Evolutionary conservation across 2,113 vertebrate genomes (phyloP).

Genomic region (Zosterops hypoxanthus): DNA sequence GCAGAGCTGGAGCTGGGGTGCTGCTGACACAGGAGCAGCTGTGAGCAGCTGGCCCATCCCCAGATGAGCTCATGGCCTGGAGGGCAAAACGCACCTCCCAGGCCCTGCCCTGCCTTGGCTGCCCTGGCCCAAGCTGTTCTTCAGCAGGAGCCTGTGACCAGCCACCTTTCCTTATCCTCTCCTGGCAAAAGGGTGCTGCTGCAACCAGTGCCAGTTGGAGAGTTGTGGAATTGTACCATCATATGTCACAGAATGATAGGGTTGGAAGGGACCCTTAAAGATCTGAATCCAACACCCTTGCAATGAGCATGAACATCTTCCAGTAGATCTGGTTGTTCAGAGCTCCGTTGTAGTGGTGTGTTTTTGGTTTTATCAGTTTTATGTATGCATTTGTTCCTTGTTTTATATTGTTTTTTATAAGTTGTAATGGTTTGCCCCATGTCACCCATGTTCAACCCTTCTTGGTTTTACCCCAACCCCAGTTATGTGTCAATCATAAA

Average conservation of each 20-base stretch:
- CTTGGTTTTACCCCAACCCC: too few species aligned
- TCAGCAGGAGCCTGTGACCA: accelerated
- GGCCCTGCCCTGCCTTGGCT: background rate
- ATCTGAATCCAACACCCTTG: background rate
- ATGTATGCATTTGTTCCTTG: too few species aligned
- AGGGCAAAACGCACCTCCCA: background rate
- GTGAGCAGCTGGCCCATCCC: accelerated
- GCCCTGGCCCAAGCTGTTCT: background rate
- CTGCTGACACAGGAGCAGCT: background rate
- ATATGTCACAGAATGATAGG: background rate
- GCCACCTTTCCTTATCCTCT: accelerated
- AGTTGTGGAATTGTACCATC: accelerated
- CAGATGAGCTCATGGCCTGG: background rate
- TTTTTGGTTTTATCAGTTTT: too few species aligned
- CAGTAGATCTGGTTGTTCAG: background rate
- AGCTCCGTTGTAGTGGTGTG: background rate
- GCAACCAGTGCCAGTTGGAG: background rate
- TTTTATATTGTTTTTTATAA: too few species aligned
- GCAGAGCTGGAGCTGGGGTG: background rate
- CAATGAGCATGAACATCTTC: background rate
- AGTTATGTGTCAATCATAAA: too few species aligned
- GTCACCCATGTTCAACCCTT: too few species aligned
- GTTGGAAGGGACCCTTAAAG: background rate
- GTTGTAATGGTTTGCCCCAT: too few species aligned
- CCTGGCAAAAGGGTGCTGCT: background rate